A percentile compares a stretch with the other conserved stretches of the same genome.
Evolutionary conservation across 2,888 invertebrate species (phyloP).

Genomic region (Tenthredo scrophulariae): DNA sequence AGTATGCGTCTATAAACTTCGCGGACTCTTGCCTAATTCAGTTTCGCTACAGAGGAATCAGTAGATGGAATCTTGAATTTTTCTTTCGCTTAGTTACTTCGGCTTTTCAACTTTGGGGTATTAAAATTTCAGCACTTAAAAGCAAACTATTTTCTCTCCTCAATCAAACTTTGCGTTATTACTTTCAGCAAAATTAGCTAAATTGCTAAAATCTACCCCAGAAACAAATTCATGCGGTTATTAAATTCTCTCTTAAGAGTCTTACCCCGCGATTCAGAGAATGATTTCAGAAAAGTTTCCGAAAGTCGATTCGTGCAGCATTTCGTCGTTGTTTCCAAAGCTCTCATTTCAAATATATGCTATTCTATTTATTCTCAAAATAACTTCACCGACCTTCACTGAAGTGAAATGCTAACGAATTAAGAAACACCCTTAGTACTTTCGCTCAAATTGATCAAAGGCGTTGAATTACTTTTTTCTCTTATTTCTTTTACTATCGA

Average conservation of each 20-base stretch:
- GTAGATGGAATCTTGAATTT: background rate
- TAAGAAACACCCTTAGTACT: background rate
- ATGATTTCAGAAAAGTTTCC: background rate
- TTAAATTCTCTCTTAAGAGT: background rate
- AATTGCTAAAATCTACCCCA: background rate
- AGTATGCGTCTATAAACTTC: slow-evolving; percentile 6
- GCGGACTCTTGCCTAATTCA: background rate
- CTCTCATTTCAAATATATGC: background rate
- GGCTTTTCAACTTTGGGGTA: background rate
- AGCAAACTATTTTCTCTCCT: background rate
- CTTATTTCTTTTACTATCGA: background rate
- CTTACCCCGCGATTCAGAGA: background rate
- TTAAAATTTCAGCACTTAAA: background rate
- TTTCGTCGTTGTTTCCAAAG: background rate
- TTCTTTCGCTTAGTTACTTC: background rate
- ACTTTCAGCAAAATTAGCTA: background rate
- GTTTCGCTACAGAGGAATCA: background rate
- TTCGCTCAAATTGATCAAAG: background rate
- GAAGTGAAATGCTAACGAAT: background rate
- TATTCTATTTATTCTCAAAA: background rate
- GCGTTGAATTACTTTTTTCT: background rate
- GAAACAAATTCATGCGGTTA: background rate
- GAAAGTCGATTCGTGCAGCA: background rate
- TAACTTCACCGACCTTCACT: background rate
- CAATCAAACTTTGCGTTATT: slow-evolving; percentile 9